Percentiles rank a stretch among this genome's conserved stretches.
These are phyloP conservation scores for Drosophila pandora DNA, from an alignment of 1,140 invertebrate genomes.

Conservation along the genomic window DNA sequence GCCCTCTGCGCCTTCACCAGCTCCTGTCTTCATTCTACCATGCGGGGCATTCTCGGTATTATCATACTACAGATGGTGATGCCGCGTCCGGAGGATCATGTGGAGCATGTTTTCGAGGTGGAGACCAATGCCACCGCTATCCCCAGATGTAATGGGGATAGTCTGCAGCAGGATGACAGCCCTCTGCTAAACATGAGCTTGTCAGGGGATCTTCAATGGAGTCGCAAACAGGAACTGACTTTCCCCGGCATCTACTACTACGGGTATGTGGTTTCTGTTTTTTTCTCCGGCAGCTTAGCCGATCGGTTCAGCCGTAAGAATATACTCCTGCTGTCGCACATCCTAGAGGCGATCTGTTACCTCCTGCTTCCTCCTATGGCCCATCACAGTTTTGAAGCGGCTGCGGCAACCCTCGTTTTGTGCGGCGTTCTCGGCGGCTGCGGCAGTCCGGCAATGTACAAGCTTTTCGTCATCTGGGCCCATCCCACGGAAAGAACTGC, in stretches of 20 bases:
- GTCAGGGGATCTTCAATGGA: not conserved
- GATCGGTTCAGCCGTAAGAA: not conserved
- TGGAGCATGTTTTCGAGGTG: not conserved
- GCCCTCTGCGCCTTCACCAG: constrained; percentile 1
- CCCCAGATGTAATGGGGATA: not conserved
- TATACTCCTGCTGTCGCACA: not conserved
- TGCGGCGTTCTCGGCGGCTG: not conserved
- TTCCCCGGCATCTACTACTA: not conserved
- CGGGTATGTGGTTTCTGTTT: not conserved
- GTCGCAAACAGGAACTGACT: not conserved
- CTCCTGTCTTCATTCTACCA: not conserved
- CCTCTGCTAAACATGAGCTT: no score
- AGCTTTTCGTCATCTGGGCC: not conserved
- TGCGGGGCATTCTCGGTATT: not conserved
- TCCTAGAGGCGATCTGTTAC: not conserved
- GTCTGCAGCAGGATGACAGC: not conserved
- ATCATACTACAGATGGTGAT: not conserved
- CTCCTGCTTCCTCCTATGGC: not conserved
- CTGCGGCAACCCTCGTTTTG: not conserved
- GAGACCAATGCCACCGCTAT: no score
- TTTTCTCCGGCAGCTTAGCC: not conserved
- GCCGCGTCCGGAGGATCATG: not conserved
- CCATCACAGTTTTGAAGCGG: not conserved
- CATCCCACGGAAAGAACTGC: constrained; percentile 2
- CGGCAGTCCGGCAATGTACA: not conserved